A percentile compares a stretch with the other conserved stretches of the same genome.
Evolutionary conservation across 2,888 invertebrate genomes (phyloP).

Genomic region (Andrena haemorrhoa): DNA sequence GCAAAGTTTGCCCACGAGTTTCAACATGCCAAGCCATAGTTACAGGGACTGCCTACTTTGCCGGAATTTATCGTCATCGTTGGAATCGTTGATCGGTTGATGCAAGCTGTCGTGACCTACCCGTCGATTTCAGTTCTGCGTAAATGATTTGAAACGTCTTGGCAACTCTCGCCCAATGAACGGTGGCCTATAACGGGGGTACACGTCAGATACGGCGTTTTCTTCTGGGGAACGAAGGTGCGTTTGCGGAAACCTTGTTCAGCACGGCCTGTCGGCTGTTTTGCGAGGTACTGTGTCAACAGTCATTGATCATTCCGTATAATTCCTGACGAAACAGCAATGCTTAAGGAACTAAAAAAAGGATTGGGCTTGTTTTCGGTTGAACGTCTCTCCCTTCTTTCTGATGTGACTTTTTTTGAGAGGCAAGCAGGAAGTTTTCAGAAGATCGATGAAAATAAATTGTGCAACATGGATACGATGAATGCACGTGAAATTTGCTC

Average conservation of each 20-base stretch:
- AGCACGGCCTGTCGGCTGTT: too few relatives aligned
- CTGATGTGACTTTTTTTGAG: too few relatives aligned
- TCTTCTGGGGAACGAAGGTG: too few relatives aligned
- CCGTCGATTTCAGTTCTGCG: background rate
- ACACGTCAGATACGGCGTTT: background rate
- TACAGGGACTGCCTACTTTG: slow-evolving; percentile 55
- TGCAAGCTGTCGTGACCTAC: slow-evolving; percentile 61
- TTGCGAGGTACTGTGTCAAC: too few relatives aligned
- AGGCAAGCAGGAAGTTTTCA: too few relatives aligned
- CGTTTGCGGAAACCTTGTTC: too few relatives aligned
- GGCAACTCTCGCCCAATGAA: background rate
- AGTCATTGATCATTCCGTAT: too few relatives aligned
- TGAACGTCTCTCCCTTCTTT: background rate
- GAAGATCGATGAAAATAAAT: background rate
- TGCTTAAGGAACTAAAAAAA: too few relatives aligned
- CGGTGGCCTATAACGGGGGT: background rate
- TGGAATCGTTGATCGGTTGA: slow-evolving; percentile 59
- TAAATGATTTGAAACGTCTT: slow-evolving; percentile 6
- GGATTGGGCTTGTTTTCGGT: background rate
- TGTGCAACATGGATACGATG: background rate
- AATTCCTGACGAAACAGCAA: too few relatives aligned
- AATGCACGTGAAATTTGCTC: background rate
- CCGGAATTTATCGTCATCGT: slow-evolving; percentile 58
- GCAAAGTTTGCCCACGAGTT: slow-evolving; percentile 60
- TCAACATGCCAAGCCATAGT: slow-evolving; percentile 55